Evolutionary conservation across 2,797 vertebrate species (phyloP).

Genomic region (Micropoecilia bifurca): DNA sequence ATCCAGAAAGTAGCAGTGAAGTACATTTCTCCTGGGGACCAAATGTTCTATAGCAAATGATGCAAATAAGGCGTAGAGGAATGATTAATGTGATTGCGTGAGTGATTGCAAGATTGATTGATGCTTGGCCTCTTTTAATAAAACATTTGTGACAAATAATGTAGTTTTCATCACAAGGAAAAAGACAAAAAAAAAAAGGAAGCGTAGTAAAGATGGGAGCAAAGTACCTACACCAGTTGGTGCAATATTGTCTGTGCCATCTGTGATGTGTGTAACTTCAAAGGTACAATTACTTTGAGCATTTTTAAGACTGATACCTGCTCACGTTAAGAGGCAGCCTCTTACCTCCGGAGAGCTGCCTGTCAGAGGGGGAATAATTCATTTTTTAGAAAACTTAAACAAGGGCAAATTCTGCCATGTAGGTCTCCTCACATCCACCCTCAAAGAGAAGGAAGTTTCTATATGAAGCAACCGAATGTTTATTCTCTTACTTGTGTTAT

Average conservation of each 20-base stretch:
- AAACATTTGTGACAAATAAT: constrained; percentile 74
- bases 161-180: constrained; percentile 62
- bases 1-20: constrained; percentile 58
- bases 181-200: constrained; percentile 37
- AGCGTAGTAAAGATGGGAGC: constrained; percentile 63
- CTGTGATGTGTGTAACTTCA: constrained; percentile 83
- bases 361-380: constrained; percentile 80
- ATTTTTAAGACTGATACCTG: constrained; percentile 81
- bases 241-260: constrained; percentile 80
- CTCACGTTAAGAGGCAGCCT: constrained; percentile 79
- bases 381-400: constrained; percentile 77
- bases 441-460: constrained; percentile 77
- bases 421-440: constrained; percentile 74
- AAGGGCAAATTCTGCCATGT: constrained; percentile 72
- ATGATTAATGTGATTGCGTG: constrained; percentile 79
- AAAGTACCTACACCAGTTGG: constrained; percentile 76
- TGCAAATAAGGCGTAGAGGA: constrained; percentile 69
- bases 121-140: constrained; percentile 75
- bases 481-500: constrained; percentile 69
- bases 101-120: constrained; percentile 76
- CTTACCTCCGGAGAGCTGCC: constrained; percentile 81
- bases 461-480: constrained; percentile 81
- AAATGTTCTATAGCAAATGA: constrained; percentile 66
- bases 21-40: constrained; percentile 66
- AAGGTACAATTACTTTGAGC: constrained; percentile 85